phyloP scores from a whole-genome alignment of 1,140 invertebrate species.

The Asobara japonica region DNA sequence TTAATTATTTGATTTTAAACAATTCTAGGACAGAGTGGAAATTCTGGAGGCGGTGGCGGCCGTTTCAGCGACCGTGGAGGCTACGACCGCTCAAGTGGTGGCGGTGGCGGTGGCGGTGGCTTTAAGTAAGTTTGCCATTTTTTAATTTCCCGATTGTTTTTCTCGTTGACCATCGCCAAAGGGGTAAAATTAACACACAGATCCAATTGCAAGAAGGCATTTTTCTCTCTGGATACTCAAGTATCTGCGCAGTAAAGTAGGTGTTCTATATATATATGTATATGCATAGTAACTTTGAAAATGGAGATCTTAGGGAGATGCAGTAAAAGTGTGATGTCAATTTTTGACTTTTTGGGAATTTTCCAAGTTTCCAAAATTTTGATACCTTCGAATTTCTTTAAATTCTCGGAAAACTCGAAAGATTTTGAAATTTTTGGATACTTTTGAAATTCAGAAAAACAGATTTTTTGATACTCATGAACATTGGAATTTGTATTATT shows the following conservation, averaged over 20 bases:
- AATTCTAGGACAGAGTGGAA: conserved; percentile 50
- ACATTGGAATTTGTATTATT: too few relatives aligned
- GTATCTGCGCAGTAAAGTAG: background rate
- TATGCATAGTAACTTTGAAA: too few relatives aligned
- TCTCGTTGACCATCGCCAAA: background rate
- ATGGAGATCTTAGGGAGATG: too few relatives aligned
- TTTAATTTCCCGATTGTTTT: conserved; percentile 35
- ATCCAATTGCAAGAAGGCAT: background rate
- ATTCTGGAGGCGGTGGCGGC: conserved; percentile 62
- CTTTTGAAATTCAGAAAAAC: too few relatives aligned
- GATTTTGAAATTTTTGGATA: too few relatives aligned
- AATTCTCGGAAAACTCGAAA: too few relatives aligned
- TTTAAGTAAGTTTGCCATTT: conserved; percentile 61
- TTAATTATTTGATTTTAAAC: too few relatives aligned
- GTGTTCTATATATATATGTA: background rate
- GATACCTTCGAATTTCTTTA: too few relatives aligned
- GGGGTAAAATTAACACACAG: background rate
- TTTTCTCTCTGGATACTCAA: background rate
- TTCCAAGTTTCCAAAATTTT: too few relatives aligned
- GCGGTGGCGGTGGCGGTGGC: conserved; percentile 48
- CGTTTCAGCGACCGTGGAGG: conserved; percentile 56
- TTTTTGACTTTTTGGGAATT: too few relatives aligned
- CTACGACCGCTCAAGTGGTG: conserved; percentile 48
- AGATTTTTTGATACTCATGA: too few relatives aligned
- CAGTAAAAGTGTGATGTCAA: too few relatives aligned